Evolutionary conservation across 2,888 invertebrate genomes (phyloP), one percentile per base, ranked within the genome.

Genomic region (Trachelus troglodyta): DNA sequence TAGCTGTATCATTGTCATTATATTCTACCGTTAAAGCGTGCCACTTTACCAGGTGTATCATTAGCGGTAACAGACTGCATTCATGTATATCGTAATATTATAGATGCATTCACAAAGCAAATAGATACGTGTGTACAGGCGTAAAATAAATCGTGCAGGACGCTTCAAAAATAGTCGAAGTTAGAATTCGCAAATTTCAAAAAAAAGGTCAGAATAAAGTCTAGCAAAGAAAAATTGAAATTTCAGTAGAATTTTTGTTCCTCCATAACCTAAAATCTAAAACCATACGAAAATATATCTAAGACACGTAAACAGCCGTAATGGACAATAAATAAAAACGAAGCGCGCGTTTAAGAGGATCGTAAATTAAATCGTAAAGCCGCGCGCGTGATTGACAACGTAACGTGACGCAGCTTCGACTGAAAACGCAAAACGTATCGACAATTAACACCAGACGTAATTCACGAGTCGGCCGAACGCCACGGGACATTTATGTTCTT

Each of bases 391-490:
- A 84, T 83, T 83, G 85, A 84, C 85, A 85, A 80, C 81, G 56
- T 56, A 77, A 81, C 40, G 75, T 4, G 74, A 79, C 79, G 76
- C 9, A 73, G 76, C 80, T 80, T 78, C 76, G 77, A 81, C 76
- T 80, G 81, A 83, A 83, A 84, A 84, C 80, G 79, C 77, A 83
- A 83, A 83, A 84, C 81, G 81, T 80, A 85, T 84, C 80, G 82
- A 84, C 86, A 86, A 87, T 87, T 86, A 87, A 86, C 84, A 82
- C 82, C 82, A 78, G 83, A 84, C 86, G 85, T 85, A 86, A 86
- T 83, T 85, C 85, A 85, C 81, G 69, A 80, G 80, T 76, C 76
- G 81, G 37, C 76, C 37, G 79, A 34, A 79, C 80, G 78, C 80
- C 74, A 74, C 74, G 78, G 79, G 83, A 85, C 85, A 81, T 86